These are phyloP conservation scores for Oligia fasciuncula DNA, from an alignment of 2,888 invertebrate genomes.

Conservation along the genomic window DNA sequence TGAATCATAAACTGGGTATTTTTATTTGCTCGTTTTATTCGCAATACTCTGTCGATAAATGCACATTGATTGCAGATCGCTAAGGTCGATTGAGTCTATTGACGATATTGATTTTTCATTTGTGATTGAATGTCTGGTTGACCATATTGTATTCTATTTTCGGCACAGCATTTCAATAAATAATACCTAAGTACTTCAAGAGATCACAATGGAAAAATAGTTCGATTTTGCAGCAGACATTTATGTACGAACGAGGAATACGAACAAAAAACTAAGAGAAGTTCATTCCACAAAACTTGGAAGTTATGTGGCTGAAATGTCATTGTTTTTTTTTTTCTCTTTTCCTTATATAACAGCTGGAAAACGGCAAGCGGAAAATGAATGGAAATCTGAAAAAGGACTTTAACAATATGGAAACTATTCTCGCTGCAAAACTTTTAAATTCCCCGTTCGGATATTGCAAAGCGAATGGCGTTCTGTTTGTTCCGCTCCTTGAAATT, in stretches of 20 bases:
- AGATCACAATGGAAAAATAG: not conserved
- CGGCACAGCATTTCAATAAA: slow-evolving; percentile 10
- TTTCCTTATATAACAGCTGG: slow-evolving; percentile 55
- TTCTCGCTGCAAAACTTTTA: slow-evolving; percentile 71
- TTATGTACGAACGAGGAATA: not conserved
- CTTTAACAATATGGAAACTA: slow-evolving; percentile 66
- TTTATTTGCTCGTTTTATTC: slow-evolving; percentile 62
- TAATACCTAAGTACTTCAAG: not conserved
- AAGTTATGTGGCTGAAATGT: slow-evolving; percentile 37
- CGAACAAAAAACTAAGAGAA: slow-evolving; percentile 8
- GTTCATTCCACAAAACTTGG: slow-evolving; percentile 37
- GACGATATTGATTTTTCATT: slow-evolving; percentile 41
- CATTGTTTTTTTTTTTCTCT: slow-evolving; percentile 20
- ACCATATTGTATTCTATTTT: slow-evolving; percentile 18
- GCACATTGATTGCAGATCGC: slow-evolving; percentile 68
- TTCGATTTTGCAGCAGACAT: not conserved
- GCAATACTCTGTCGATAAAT: slow-evolving; percentile 69
- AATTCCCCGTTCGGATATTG: slow-evolving; percentile 75
- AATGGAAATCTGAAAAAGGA: slow-evolving; percentile 48
- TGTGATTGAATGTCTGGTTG: slow-evolving; percentile 56
- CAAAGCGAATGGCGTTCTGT: slow-evolving; percentile 67
- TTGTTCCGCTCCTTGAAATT: slow-evolving; percentile 76
- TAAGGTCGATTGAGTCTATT: slow-evolving; percentile 61
- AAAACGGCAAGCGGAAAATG: slow-evolving; percentile 53
- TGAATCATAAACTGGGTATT: slow-evolving; percentile 73